Base-by-base conservation (phyloP, 2,888 invertebrate genomes). In the Melinaea menophilus region DNA sequence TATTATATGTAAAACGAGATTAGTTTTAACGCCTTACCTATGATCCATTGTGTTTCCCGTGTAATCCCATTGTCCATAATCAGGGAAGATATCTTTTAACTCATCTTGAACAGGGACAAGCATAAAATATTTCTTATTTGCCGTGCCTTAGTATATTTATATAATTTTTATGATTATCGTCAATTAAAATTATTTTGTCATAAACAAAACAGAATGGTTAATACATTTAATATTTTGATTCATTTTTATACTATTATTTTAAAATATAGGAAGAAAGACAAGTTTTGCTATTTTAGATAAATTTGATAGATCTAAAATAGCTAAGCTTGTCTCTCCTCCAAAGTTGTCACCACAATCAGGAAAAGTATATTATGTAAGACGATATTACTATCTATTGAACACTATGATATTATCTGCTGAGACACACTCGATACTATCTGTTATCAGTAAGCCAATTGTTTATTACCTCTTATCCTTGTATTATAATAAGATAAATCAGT, bases 11-110 rank as follows among this genome's bases (percentile, higher is more conserved):
- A 81, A 86, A 85, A 85, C 67, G 80, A 86, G 84, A 87, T 86
- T 83, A 85, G 69, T 71, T 72, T 77, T 79, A 78, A 71, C 72
- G 69, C 76, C 79, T 71, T 73, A 70, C 73, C 75, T 75, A 73
- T 79, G 75, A 81, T 80, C 82, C 72, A 79, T 86, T 86, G 85
- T 86, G 73, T 76, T 76, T 71, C 64, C 63, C 63, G 63, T 70
- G 76, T 86, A 84, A 88, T 88, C 84, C 84, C 69, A 82, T 86
- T 88, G 86, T 87, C 78, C 76, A 77, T 76, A 75, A 75, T 72
- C 71, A 75, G 77, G 73, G 74, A 63, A 78, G 68, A 72, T 75
- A 73, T 75, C 75, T 69, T 60, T 58, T 64, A 48, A 58, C 60
- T 71, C 71, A 75, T 77, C 75, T 72, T 34, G 1, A 48, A 58